Evolutionary conservation across 2,797 vertebrate genomes (phyloP), one percentile per base, ranked within the genome.

Genomic region (Ataeniobius toweri): DNA sequence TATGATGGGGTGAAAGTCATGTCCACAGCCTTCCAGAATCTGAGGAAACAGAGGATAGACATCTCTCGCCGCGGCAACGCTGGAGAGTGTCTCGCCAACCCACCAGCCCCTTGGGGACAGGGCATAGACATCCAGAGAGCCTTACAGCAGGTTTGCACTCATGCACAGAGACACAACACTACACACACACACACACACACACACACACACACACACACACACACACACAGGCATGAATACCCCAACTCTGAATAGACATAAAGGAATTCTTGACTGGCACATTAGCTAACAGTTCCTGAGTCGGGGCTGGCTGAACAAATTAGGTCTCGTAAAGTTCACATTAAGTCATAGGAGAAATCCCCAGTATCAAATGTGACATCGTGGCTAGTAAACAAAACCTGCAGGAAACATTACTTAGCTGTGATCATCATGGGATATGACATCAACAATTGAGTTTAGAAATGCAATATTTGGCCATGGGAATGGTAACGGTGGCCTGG

Each of bases 61-160:
- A 99, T 99, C 87, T 98, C 98, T 77, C 97, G 98, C 36, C 95
- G 98, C 0, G 98, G 98, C 71, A 99, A 99, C 0, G 98, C 98
- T 0, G 98, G 98, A 1, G 98, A 99, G 91, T 99, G 98, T 89
- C 95, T 99, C 13, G 98, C 98, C 89, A 99, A 99, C 90, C 98
- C 98, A 0, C 98, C 98, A 0, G 98, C 99, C 82, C 98, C 98
- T 71, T 99, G 98, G 98, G 98, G 98, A 31, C 98, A 99, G 83
- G 98, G 98, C 72, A 99, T 99, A 6, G 98, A 99, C 94, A 99
- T 99, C 91, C 98, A 99, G 95, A 96, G 98, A 94, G 98, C 98
- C 0, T 91, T 99, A 82, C 98, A 99, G 94, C 98, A 99, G 98
- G 98, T 99, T 79, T 75, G 84, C 5, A 50, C 50, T 16, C 86